Base-by-base conservation (phyloP, 2,797 vertebrate genomes). In the Myiotriccus ornatus region DNA sequence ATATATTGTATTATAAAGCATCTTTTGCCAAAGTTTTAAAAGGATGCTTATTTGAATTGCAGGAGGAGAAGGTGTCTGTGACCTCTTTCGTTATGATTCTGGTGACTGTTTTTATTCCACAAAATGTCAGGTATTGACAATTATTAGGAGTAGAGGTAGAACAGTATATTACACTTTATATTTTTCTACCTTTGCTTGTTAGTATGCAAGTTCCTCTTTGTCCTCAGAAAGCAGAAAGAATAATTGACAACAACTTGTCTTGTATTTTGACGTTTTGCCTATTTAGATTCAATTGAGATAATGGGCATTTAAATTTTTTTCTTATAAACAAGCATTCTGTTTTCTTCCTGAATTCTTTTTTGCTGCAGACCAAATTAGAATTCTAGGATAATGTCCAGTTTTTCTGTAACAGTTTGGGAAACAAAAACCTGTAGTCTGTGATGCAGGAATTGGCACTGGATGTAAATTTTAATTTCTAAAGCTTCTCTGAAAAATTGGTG, bases 331-430 rank as follows among this genome's bases (percentile, higher is more conserved):
- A 62, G 17, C 25, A 25, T 92, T 94, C 43, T 60, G 6, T 73
- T 94, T 94, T 41, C 30, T 89, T 89, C 47, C 74, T 90, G 46
- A 79, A 20, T 87, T 73, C 46, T 85, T 55, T 89, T 87, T 80
- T 92, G 55, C 50, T 67, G 27, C 52, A 84, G 35, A 35, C 20
- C 34, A 69, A 76, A 73, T 90, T 67, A 93, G 50, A 93, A 89
- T 89, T 95, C 82, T 71, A 93, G 76, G 95, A 87, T 92, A 96
- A 94, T 96, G 95, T 95, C 95, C 94, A 95, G 92, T 96, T 96
- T 89, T 95, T 92, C 67, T 6, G 0, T 87, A 77, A 41, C 43
- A 70, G 55, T 87, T 92, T 84, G 81, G 65, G 70, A 86, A 78
- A 82, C 15, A 76, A 87, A 86, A 76, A 39, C 62, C 34, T 78